phyloP scores from a whole-genome alignment of 2,888 invertebrate genomes.

The Rhagophthalmus giganteus region DNA sequence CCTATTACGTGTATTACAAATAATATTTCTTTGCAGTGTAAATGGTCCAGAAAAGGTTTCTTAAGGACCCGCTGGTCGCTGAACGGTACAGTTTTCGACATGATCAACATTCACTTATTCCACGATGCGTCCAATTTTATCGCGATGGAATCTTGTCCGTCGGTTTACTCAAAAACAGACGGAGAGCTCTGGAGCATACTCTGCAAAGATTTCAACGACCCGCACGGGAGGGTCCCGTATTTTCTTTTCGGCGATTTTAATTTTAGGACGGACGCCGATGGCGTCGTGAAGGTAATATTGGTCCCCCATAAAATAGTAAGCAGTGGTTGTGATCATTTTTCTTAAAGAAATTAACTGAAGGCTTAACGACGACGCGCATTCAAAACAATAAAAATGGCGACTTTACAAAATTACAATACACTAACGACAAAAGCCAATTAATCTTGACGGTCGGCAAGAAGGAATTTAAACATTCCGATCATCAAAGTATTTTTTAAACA shows the following conservation, averaged over 20 bases:
- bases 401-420: constrained; percentile 69
- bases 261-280: constrained; percentile 90
- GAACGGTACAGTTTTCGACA: constrained; percentile 82
- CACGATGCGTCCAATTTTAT: constrained; percentile 97
- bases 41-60: constrained; percentile 96
- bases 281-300: constrained; percentile 82
- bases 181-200: constrained; percentile 86
- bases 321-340: background rate
- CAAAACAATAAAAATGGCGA: constrained; percentile 68
- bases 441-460: constrained; percentile 88
- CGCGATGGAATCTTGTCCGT: constrained; percentile 88
- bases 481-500: constrained; percentile 77
- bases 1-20: too few species aligned
- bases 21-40: constrained; percentile 67
- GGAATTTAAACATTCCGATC: constrained; percentile 82
- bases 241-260: constrained; percentile 99
- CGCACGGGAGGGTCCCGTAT: constrained; percentile 77
- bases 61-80: constrained; percentile 91
- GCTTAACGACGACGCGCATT: constrained; percentile 65
- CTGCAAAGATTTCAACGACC: constrained; percentile 77
- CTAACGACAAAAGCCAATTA: constrained; percentile 66
- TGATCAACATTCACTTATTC: constrained; percentile 97
- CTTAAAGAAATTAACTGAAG: constrained; percentile 79
- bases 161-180: constrained; percentile 85
- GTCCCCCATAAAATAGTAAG: background rate